Base-by-base conservation (phyloP, 2,888 invertebrate species). In the Oscheius sp. region DNA sequence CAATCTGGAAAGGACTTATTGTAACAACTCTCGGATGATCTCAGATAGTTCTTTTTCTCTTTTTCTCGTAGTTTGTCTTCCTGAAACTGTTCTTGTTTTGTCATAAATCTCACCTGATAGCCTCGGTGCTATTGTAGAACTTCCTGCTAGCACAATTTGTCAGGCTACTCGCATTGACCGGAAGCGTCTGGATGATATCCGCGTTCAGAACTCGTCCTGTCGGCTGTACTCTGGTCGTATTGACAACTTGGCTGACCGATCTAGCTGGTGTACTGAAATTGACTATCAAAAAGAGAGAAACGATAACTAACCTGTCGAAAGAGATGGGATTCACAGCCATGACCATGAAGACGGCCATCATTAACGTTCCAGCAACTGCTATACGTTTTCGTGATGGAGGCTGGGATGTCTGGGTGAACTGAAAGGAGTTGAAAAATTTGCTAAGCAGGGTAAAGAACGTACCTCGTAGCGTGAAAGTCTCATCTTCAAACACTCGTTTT, bases 1-100 rank as follows among this genome's bases (percentile, higher is more conserved):
- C 37, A 86, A 76, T 70, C 86, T 84, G 73, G 75, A 81, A 80
- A 29, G 2, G 21, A 42, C n/a, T 29, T 65, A 65, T 3, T 13
- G 9, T 13, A 59, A 59, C 35, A 21, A 21, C 21, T 21, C 21
- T 21, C 21, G 21, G 21, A 21, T 21, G 21, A 21, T 21, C 21
- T 21, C 21, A 21, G 21, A 21, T 21, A 21, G 21, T 21, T 21
- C 21, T 21, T 21, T 21, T 21, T 21, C 21, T 21, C 21, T 21
- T 21, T 21, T 21, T 21, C 21, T 21, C 21, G 21, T 21, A 21
- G 21, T 21, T 21, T 21, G 21, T 21, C 21, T 21, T 21, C 21
- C 21, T 21, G 21, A 21, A 21, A 21, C 21, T 21, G 21, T 21
- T 0, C 21, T 21, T 21, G 21, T 21, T 21, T 21, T 21, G 21